A percentile compares a stretch with the other conserved stretches of the same genome.
These are phyloP conservation scores for Drosophila busckii DNA, from an alignment of 1,140 invertebrate genomes.

Conservation along the genomic window DNA sequence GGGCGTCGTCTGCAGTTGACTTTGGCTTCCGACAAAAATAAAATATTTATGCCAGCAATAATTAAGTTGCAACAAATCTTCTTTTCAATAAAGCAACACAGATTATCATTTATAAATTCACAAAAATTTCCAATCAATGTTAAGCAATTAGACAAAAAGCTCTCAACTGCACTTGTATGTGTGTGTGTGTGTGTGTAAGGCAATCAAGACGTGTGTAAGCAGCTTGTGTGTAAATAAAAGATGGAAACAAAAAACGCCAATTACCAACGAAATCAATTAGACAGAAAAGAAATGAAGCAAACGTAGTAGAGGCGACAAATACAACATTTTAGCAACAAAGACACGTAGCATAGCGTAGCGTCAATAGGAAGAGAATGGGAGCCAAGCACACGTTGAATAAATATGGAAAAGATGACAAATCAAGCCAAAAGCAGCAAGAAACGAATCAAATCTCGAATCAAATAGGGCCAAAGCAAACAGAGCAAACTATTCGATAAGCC, in stretches of 20 bases:
- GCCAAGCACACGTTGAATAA: constrained; percentile 30
- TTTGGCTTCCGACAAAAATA: no score
- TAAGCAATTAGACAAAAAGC: constrained; percentile 10
- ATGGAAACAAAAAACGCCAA: constrained; percentile 7
- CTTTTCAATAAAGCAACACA: no score
- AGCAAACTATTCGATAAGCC: constrained; percentile 8
- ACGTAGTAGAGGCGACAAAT: constrained; percentile 2
- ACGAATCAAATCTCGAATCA: constrained; percentile 36
- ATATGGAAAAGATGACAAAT: constrained; percentile 39
- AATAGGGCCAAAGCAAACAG: constrained; percentile 2
- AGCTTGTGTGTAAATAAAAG: constrained; percentile 7
- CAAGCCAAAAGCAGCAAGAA: background rate
- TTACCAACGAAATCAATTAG: constrained; percentile 47
- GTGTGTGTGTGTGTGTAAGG: background rate
- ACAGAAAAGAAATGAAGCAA: constrained; percentile 21
- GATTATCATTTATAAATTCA: no score
- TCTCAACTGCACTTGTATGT: background rate
- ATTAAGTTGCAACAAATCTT: no score
- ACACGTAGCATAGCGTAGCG: constrained; percentile 38
- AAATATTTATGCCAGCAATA: no score
- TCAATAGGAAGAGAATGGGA: background rate
- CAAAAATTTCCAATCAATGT: constrained; percentile 17
- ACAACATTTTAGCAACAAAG: constrained; percentile 27
- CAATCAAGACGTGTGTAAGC: constrained; percentile 20
- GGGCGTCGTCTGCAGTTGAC: no score